Evolutionary conservation across 2,888 invertebrate genomes (phyloP).

Genomic region (Aporophyla nigra): DNA sequence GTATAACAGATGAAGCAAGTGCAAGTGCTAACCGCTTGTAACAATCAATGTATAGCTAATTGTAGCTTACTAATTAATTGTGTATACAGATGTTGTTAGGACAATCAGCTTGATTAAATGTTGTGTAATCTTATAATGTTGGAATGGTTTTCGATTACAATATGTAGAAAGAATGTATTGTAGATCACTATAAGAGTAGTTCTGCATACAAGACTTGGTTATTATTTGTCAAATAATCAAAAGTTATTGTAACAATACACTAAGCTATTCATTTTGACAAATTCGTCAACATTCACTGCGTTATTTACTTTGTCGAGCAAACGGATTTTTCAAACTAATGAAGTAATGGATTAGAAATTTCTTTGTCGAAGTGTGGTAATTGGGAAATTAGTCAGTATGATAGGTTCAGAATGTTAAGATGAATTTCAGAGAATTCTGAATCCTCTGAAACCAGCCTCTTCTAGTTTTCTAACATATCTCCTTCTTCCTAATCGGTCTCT

Average conservation of each 20-base stretch:
- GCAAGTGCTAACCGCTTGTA: slow-evolving; percentile 31
- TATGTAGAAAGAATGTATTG: not conserved
- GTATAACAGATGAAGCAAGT: slow-evolving; percentile 28
- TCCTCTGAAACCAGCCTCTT: too few species aligned
- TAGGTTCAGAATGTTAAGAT: not conserved
- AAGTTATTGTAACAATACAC: not conserved
- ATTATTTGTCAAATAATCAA: not conserved
- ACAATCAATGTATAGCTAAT: slow-evolving; percentile 33
- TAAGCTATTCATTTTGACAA: not conserved
- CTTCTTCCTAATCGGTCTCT: too few species aligned
- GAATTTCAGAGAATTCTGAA: too few species aligned
- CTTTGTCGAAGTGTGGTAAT: not conserved
- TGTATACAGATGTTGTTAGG: slow-evolving; percentile 32
- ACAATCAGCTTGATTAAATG: slow-evolving; percentile 29
- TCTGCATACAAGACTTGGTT: not conserved
- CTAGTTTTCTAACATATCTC: too few species aligned
- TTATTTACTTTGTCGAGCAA: not conserved
- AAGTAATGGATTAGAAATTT: not conserved
- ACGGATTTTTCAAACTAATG: not conserved
- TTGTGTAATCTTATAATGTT: slow-evolving; percentile 12
- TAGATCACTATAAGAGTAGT: not conserved
- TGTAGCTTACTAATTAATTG: slow-evolving; percentile 14
- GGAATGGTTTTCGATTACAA: not conserved
- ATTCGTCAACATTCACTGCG: not conserved
- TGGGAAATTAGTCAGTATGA: not conserved